Conservation (phyloP, 2,888 invertebrate species). For the Synanthedon vespiformis region DNA sequence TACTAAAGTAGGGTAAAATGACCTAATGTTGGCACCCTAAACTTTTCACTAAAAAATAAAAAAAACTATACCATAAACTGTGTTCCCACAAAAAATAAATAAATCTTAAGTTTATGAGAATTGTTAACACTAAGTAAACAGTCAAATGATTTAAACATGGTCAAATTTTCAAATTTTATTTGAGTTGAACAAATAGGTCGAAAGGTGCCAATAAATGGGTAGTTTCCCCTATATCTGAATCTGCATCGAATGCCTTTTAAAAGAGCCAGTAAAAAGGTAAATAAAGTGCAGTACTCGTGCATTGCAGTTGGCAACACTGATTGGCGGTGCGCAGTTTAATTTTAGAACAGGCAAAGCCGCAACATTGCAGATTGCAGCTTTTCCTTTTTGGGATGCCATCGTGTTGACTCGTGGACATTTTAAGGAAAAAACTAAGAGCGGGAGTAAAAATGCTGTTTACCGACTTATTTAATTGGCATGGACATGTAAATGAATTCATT, state of each 20-base stretch:
- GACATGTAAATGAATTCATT: background rate
- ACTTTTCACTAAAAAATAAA: too few relatives aligned
- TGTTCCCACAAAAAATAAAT: too few relatives aligned
- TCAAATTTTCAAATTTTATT: too few relatives aligned
- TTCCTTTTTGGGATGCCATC: slow-evolving; percentile 21
- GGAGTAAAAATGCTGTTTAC: background rate
- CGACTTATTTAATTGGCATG: background rate
- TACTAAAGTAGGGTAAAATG: too few relatives aligned
- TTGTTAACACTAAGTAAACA: too few relatives aligned
- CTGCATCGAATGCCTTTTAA: slow-evolving; percentile 14
- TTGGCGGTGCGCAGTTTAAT: slow-evolving; percentile 30
- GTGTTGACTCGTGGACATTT: slow-evolving; percentile 4
- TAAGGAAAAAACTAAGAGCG: background rate
- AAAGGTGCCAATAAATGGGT: too few relatives aligned
- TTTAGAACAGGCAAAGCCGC: slow-evolving; percentile 26
- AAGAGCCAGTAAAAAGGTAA: slow-evolving; percentile 12
- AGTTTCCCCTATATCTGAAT: too few relatives aligned
- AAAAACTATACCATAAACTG: too few relatives aligned
- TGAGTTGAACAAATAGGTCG: too few relatives aligned
- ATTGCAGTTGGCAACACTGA: slow-evolving; percentile 19
- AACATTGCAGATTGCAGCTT: slow-evolving; percentile 18
- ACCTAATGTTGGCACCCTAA: too few relatives aligned
- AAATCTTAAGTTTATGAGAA: too few relatives aligned
- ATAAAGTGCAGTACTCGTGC: slow-evolving; percentile 7
- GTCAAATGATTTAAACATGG: too few relatives aligned